Evolutionary conservation across 2,113 vertebrate genomes (phyloP), one percentile per base, ranked within the genome.

Genomic region (Ardeotis arabs): DNA sequence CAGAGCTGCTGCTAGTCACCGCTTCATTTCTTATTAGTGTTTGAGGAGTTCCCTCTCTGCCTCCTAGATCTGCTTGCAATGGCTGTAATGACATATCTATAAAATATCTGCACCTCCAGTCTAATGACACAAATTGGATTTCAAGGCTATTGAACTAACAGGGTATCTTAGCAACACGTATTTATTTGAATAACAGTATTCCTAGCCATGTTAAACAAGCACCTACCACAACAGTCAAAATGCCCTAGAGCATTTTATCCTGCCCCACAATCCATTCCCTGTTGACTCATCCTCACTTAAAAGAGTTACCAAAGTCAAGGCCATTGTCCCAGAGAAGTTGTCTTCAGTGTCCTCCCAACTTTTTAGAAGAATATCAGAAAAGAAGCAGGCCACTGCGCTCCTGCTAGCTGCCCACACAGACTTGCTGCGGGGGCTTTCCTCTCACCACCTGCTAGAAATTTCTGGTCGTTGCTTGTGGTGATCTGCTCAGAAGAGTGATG

Each of bases 121-220:
- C 91, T 89, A 84, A 84, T 64, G 84, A 87, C 89, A 95, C 44
- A 87, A 94, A 75, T 89, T 92, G 45, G 60, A 87, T 94, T 95
- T 96, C 89, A 89, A 89, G 66, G 53, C 45, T 94, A 64, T 72
- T 89, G 93, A 82, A 93, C 73, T 89, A 92, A 82, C 69, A 60
- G 84, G 45, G 91, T 96, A 95, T 94, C 95, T 94, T 95, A 97
- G 95, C 96, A 96, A 96, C 95, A 94, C 87, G 87, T 93, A 87
- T 87, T 95, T 95, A 87, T 95, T 94, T 95, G 89, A 95, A 89
- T 91, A 97, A 89, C 89, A 95, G 49, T 33, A 82, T 95, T 94
- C n/a, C 53, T 59, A 82, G 84, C 81, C 84, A 93, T 79, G 77
- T 91, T 94, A 89, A 96, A 93, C 89, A 96, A 91, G 66, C 66